A percentile compares a stretch with the other conserved stretches of the same genome.
These are phyloP conservation scores for Phrynosoma platyrhinos DNA, from an alignment of 2,113 vertebrate species.

Conservation along the genomic window DNA sequence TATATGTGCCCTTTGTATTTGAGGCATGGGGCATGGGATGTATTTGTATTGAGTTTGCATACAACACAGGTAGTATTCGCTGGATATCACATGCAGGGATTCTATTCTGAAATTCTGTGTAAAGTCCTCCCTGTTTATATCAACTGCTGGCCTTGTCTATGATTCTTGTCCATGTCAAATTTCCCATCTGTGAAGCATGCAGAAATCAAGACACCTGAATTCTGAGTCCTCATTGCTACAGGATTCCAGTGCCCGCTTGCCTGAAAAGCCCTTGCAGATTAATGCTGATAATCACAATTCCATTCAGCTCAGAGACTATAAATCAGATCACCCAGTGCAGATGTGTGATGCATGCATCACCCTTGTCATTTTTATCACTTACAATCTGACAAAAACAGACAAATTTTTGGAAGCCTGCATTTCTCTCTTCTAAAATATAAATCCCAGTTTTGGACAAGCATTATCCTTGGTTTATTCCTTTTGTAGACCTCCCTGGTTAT, in stretches of 20 bases:
- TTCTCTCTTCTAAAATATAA: slow-evolving; percentile 19
- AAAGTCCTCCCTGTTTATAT: no score
- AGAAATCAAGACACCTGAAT: background rate
- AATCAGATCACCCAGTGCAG: slow-evolving; percentile 10
- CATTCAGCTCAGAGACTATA: slow-evolving; percentile 14
- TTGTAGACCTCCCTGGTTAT: slow-evolving; percentile 8
- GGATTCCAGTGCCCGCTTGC: background rate
- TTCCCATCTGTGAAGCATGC: background rate
- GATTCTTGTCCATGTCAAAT: background rate
- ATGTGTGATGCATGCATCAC: slow-evolving; percentile 16
- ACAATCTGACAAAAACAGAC: slow-evolving; percentile 44
- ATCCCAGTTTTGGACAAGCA: slow-evolving; percentile 22
- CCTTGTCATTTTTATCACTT: slow-evolving; percentile 31
- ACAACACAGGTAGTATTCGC: no score
- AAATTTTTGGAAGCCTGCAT: slow-evolving; percentile 13
- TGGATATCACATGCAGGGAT: no score
- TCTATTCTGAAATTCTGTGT: no score
- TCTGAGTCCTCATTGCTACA: background rate
- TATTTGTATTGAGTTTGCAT: no score
- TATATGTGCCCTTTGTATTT: no score
- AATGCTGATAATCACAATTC: slow-evolving; percentile 35
- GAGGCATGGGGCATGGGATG: no score
- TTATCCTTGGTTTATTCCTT: slow-evolving; percentile 9
- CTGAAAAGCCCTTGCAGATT: slow-evolving; percentile 2
- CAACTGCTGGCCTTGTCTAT: no score